Conservation (phyloP, 2,888 invertebrate species). For the Bellardia bayeri region DNA sequence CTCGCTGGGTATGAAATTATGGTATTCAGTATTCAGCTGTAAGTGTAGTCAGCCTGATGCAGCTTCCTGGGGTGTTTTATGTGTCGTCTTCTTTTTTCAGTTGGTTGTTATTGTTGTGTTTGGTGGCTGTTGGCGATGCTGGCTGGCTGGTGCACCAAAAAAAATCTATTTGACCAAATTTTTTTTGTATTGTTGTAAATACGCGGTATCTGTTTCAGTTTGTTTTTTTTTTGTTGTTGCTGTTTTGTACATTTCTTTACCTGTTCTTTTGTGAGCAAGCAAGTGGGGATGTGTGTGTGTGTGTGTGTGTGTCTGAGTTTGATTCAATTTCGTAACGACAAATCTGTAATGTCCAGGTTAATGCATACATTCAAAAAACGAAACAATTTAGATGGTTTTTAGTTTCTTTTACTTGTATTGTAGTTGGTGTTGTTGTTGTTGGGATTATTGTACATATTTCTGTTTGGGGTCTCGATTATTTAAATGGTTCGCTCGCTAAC, state of each 20-base stretch:
- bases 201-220: slow-evolving; percentile 63
- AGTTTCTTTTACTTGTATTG: slow-evolving; percentile 24
- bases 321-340: slow-evolving; percentile 73
- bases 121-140: slow-evolving; percentile 51
- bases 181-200: slow-evolving; percentile 56
- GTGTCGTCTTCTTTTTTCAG: slow-evolving; percentile 44
- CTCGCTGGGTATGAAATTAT: slow-evolving; percentile 43
- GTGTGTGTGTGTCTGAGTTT: slow-evolving; percentile 39
- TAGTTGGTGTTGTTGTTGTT: slow-evolving; percentile 35
- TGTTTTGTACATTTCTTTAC: slow-evolving; percentile 50
- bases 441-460: slow-evolving; percentile 1
- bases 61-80: slow-evolving; percentile 70
- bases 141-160: slow-evolving; percentile 60
- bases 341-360: slow-evolving; percentile 73
- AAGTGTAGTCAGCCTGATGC: slow-evolving; percentile 9
- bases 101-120: slow-evolving; percentile 22
- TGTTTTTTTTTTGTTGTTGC: slow-evolving; percentile 42
- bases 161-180: slow-evolving; percentile 51
- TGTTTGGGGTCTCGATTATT: slow-evolving; percentile 57
- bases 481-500: slow-evolving; percentile 64
- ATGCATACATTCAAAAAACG: slow-evolving; percentile 21
- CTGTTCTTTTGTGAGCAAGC: slow-evolving; percentile 61
- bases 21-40: slow-evolving; percentile 28
- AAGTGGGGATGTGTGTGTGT: neutral
- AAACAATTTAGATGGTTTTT: slow-evolving; percentile 23